These are phyloP conservation scores for Hyles lineata DNA, from an alignment of 2,888 invertebrate genomes.

Conservation along the genomic window DNA sequence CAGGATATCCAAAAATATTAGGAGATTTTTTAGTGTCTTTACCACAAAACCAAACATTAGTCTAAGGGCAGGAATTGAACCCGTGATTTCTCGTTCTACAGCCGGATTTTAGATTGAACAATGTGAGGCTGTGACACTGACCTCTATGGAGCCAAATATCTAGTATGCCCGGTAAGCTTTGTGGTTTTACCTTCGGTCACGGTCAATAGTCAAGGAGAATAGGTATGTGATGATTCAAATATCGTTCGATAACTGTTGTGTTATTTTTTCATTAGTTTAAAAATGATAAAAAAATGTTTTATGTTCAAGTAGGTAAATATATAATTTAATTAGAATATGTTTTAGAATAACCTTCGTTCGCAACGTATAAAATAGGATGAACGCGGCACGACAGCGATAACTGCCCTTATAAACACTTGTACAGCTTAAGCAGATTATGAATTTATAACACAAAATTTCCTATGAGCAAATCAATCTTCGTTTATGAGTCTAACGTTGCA, in stretches of 20 bases:
- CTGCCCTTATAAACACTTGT: slow-evolving; percentile 35
- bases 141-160: background rate
- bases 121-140: background rate
- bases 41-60: no score
- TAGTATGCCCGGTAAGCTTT: background rate
- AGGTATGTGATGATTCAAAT: slow-evolving; percentile 6
- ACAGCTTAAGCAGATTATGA: slow-evolving; percentile 15
- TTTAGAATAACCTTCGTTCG: slow-evolving; percentile 8
- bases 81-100: no score
- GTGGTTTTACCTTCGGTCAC: background rate
- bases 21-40: no score
- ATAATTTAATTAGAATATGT: background rate
- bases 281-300: background rate
- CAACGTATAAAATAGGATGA: slow-evolving; percentile 39
- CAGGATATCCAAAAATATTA: no score
- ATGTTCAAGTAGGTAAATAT: background rate
- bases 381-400: slow-evolving; percentile 37
- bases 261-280: background rate
- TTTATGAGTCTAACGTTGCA: slow-evolving; percentile 13
- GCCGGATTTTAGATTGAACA: background rate
- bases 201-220: background rate
- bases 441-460: slow-evolving; percentile 24
- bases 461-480: slow-evolving; percentile 12
- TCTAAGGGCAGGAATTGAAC: no score
- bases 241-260: background rate